Evolutionary conservation across 2,113 vertebrate species (phyloP).

Genomic region (Phylloscopus trochiloides): DNA sequence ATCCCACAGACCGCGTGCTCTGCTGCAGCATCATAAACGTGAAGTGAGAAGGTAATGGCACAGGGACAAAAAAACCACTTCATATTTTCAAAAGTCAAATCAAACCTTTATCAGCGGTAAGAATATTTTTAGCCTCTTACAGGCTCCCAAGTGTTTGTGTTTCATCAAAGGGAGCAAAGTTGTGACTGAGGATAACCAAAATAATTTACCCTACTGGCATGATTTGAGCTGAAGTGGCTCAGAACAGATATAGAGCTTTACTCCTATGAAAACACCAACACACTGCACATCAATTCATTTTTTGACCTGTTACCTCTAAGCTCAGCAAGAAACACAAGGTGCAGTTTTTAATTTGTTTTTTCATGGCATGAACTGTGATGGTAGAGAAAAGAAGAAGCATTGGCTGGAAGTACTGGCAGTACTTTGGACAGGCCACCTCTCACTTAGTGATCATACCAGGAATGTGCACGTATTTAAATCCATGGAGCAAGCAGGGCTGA

Average conservation of each 20-base stretch:
- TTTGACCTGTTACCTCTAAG: neutral
- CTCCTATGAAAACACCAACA: fast-evolving
- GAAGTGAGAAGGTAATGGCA: neutral
- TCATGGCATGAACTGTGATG: neutral
- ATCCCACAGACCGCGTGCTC: fast-evolving
- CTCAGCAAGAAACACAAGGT: neutral
- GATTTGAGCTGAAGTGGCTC: neutral
- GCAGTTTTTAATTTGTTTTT: neutral
- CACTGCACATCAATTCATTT: neutral
- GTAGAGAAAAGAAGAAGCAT: neutral
- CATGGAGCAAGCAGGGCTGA: fast-evolving
- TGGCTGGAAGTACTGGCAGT: neutral
- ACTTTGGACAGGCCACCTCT: neutral
- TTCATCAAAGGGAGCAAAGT: neutral
- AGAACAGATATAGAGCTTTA: neutral
- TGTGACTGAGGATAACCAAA: neutral
- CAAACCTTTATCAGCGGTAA: neutral
- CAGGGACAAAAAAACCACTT: neutral
- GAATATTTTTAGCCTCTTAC: neutral
- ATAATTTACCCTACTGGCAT: neutral
- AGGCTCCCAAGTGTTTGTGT: neutral
- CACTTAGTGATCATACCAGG: neutral
- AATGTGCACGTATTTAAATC: fast-evolving
- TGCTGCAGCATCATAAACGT: fast-evolving
- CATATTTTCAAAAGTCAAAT: neutral